Evolutionary conservation across 2,888 invertebrate genomes (phyloP).

Genomic region (Adela reaumurella): DNA sequence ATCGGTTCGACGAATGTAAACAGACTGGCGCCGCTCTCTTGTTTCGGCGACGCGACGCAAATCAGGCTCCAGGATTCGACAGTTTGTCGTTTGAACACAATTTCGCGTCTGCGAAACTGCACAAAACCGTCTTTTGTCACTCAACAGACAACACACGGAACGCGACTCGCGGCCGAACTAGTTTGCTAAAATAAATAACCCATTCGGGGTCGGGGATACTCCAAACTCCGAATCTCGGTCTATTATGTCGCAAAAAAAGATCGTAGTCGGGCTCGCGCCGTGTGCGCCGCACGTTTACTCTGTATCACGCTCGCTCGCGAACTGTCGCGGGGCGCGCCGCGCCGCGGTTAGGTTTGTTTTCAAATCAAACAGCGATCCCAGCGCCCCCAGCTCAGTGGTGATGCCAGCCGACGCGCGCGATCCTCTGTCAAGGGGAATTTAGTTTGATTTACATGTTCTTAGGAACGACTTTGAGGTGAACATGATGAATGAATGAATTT

Average conservation of each 20-base stretch:
- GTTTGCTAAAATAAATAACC: conserved; percentile 22
- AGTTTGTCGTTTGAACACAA: conserved; percentile 43
- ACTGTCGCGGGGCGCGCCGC: conserved; percentile 30
- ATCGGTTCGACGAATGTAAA: too few relatives aligned
- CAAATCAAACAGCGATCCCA: conserved; percentile 7
- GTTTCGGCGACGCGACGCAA: neutral
- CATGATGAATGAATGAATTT: too few relatives aligned
- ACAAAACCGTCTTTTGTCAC: conserved; percentile 53
- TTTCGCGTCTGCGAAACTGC: conserved; percentile 56
- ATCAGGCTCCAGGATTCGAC: conserved; percentile 21
- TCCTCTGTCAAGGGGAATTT: conserved; percentile 20
- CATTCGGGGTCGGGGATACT: conserved; percentile 18
- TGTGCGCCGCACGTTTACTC: conserved; percentile 57
- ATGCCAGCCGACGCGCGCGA: conserved; percentile 16
- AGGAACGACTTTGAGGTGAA: too few relatives aligned
- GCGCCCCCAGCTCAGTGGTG: conserved; percentile 13
- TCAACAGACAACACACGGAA: neutral
- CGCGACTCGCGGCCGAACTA: conserved; percentile 35
- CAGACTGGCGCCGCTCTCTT: neutral
- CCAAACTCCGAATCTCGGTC: conserved; percentile 43
- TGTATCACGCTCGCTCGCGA: conserved; percentile 57
- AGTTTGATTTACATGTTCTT: too few relatives aligned
- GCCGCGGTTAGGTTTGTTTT: conserved; percentile 13
- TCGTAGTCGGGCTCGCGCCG: conserved; percentile 56
- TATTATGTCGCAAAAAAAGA: conserved; percentile 46